A percentile compares a stretch with the other conserved stretches of the same genome.
phyloP scores from a whole-genome alignment of 1,140 invertebrate species.

The Zaprionus davidi region DNA sequence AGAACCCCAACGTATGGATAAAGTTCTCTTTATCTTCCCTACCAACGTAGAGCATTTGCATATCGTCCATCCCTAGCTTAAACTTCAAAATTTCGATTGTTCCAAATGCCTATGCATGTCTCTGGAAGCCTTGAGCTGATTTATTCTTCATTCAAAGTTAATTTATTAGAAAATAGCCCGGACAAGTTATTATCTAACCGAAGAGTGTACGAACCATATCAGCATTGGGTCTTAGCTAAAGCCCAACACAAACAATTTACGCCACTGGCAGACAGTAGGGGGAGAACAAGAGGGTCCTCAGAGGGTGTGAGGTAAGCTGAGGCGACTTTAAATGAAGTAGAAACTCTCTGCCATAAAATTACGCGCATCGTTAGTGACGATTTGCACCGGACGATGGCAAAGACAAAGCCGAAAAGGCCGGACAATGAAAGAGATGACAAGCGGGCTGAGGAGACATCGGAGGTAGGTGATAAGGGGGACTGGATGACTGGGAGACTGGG shows the following conservation, averaged over 20 bases:
- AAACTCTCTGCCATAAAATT: constrained; percentile 78
- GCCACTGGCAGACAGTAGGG: constrained; percentile 19
- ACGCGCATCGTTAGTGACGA: constrained; percentile 79
- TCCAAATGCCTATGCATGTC: constrained; percentile 40
- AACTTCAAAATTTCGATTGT: constrained; percentile 1
- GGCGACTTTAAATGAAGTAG: constrained; percentile 76
- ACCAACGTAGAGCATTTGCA: constrained; percentile 23
- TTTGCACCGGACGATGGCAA: constrained; percentile 64
- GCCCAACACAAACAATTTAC: constrained; percentile 53
- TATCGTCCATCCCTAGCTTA: constrained; percentile 6
- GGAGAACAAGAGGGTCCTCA: not conserved
- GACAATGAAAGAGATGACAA: constrained; percentile 2
- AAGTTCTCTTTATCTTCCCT: not conserved
- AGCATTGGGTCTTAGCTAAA: constrained; percentile 60
- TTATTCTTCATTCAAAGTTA: constrained; percentile 80
- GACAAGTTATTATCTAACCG: constrained; percentile 78
- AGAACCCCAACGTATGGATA: not conserved
- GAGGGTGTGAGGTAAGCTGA: constrained; percentile 23
- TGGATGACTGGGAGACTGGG: not conserved
- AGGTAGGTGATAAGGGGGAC: not conserved
- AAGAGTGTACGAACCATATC: constrained; percentile 63
- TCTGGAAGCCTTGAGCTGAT: constrained; percentile 60
- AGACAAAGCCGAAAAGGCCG: constrained; percentile 42
- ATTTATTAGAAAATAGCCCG: constrained; percentile 78
- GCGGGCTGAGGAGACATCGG: not conserved